Conservation (phyloP, 2,888 invertebrate genomes). For the Ctenicera cuprea region DNA sequence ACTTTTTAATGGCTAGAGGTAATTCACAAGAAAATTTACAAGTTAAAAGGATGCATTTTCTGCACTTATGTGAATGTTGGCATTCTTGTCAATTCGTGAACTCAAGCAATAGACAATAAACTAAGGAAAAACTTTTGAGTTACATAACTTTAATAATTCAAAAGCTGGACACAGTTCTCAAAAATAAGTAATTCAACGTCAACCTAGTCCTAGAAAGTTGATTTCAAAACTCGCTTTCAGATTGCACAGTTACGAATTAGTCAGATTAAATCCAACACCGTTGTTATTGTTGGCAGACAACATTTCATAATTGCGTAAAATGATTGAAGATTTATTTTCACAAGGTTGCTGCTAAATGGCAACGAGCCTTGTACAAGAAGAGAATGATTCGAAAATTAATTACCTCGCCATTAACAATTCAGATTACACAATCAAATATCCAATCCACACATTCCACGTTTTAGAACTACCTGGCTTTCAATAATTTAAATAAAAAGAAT, state of each 20-base stretch:
- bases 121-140: too few species aligned
- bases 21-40: not conserved
- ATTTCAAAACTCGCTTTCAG: constrained; percentile 2
- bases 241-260: constrained; percentile 7
- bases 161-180: too few species aligned
- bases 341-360: constrained; percentile 21
- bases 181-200: too few species aligned
- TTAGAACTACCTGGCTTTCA: too few species aligned
- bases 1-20: constrained; percentile 1
- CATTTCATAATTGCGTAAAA: constrained; percentile 39
- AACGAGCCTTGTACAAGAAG: not conserved
- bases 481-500: too few species aligned
- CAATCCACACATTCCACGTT: not conserved
- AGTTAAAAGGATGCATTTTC: not conserved
- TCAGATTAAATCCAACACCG: constrained; percentile 1
- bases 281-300: constrained; percentile 28
- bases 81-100: too few species aligned
- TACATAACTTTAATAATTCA: too few species aligned
- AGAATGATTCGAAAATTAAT: constrained; percentile 8
- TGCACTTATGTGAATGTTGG: too few species aligned
- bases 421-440: not conserved
- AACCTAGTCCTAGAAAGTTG: not conserved
- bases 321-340: constrained; percentile 31
- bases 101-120: too few species aligned
- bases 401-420: constrained; percentile 1